Evolutionary conservation across 2,888 invertebrate genomes (phyloP).

Genomic region (Perdita meconis): DNA sequence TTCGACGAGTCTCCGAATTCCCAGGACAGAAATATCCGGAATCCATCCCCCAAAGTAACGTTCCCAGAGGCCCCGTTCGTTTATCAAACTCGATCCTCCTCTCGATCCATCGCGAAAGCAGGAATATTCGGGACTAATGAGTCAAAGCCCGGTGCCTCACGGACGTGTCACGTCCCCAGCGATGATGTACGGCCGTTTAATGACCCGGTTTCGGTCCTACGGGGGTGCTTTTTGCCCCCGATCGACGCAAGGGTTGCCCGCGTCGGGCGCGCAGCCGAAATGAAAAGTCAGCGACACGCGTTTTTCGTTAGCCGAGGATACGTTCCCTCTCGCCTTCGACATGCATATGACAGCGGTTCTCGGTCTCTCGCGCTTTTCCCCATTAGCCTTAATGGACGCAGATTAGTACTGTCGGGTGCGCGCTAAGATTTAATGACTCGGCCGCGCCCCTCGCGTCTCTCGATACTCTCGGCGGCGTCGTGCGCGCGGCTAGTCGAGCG

Average conservation of each 20-base stretch:
- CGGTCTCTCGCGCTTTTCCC: conserved; percentile 70
- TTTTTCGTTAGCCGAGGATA: conserved; percentile 61
- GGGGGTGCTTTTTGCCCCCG: conserved; percentile 74
- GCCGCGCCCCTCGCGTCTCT: conserved; percentile 50
- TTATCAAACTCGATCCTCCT: conserved; percentile 9
- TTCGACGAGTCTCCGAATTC: too few relatives aligned
- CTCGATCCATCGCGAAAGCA: conserved; percentile 14
- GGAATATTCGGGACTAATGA: conserved; percentile 66
- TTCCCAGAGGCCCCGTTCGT: conserved; percentile 24
- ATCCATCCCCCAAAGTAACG: not conserved
- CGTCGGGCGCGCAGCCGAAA: conserved; percentile 24
- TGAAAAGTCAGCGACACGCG: conserved; percentile 69
- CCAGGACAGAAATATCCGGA: not conserved
- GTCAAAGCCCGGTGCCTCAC: conserved; percentile 38
- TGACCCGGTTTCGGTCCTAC: conserved; percentile 78
- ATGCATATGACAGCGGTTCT: conserved; percentile 74
- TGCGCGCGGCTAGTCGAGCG: conserved; percentile 20
- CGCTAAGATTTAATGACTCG: conserved; percentile 70
- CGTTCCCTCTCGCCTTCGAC: conserved; percentile 38
- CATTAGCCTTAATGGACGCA: conserved; percentile 75
- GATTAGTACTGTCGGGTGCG: conserved; percentile 68
- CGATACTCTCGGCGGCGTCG: conserved; percentile 38
- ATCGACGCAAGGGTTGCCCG: conserved; percentile 71
- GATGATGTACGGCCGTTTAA: conserved; percentile 84
- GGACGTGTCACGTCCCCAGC: conserved; percentile 69